phyloP scores from a whole-genome alignment of 2,888 invertebrate genomes.

The Autographa pulchrina region DNA sequence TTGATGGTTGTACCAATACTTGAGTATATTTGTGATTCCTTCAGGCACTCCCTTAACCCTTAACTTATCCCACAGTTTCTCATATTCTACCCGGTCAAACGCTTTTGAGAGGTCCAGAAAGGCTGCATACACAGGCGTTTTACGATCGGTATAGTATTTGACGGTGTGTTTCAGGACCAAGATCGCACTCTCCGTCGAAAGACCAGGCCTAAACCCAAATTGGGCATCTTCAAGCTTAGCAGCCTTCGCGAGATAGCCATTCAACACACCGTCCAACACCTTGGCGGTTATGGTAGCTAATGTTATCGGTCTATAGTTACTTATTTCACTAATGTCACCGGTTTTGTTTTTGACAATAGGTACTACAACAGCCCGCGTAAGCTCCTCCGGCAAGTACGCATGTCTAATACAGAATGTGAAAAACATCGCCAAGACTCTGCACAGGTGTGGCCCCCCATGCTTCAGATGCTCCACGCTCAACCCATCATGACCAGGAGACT shows the following conservation, averaged over 20 bases:
- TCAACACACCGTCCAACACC: constrained; percentile 18
- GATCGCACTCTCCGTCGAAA: constrained; percentile 13
- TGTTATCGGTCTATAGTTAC: constrained; percentile 16
- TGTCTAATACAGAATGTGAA: not conserved
- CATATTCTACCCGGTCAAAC: constrained; percentile 10
- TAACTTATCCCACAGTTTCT: constrained; percentile 8
- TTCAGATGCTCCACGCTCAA: constrained; percentile 17
- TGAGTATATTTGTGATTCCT: constrained; percentile 5
- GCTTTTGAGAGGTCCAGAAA: constrained; percentile 11
- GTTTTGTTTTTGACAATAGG: constrained; percentile 15
- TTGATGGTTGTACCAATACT: constrained; percentile 34
- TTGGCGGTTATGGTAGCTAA: constrained; percentile 18
- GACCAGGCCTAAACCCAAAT: not conserved
- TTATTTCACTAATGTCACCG: constrained; percentile 8
- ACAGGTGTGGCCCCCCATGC: not conserved
- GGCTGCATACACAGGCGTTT: constrained; percentile 5
- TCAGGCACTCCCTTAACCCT: constrained; percentile 8
- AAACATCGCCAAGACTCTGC: too few species aligned
- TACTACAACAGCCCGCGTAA: constrained; percentile 8
- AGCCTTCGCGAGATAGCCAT: not conserved
- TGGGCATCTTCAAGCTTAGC: too few species aligned
- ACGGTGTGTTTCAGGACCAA: constrained; percentile 12
- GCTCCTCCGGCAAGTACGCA: constrained; percentile 10
- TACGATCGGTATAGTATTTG: constrained; percentile 12
- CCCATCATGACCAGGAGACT: constrained; percentile 18